A percentile compares a stretch with the other conserved stretches of the same genome.
phyloP scores from a whole-genome alignment of 2,888 invertebrate genomes.

The Caenorhabditis sinica region DNA sequence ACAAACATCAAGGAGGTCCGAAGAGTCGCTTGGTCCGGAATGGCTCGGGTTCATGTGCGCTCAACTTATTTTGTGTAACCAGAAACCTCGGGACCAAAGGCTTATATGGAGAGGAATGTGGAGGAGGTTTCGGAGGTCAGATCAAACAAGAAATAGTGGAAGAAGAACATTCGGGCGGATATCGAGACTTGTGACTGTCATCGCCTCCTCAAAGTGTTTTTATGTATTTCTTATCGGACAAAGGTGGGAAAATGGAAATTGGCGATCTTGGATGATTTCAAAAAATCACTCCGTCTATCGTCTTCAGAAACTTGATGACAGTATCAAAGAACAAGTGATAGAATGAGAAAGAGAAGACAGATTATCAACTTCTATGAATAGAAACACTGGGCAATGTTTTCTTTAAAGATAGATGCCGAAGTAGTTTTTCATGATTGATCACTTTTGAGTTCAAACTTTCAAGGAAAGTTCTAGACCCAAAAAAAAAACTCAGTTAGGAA shows the following conservation, averaged over 20 bases:
- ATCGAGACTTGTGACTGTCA: constrained; percentile 17
- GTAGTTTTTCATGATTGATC: not conserved
- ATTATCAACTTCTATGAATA: not conserved
- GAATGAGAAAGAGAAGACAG: not conserved
- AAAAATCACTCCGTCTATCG: constrained; percentile 17
- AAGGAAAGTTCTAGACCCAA: not conserved
- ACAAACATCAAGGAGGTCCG: constrained; percentile 37
- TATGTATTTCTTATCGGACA: constrained; percentile 17
- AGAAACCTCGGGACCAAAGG: constrained; percentile 37
- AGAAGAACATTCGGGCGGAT: constrained; percentile 7
- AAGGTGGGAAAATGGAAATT: constrained; percentile 1
- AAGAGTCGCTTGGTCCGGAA: constrained; percentile 1
- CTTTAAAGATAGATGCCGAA: not conserved
- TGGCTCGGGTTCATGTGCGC: constrained; percentile 14
- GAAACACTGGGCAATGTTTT: constrained; percentile 7
- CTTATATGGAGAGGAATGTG: constrained; percentile 1
- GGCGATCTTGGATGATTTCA: constrained; percentile 27
- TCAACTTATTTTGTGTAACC: constrained; percentile 37
- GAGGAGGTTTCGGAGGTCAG: constrained; percentile 8
- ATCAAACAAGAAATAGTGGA: constrained; percentile 21
- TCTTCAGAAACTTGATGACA: constrained; percentile 14
- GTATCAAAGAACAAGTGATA: constrained; percentile 29
- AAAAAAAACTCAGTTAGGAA: not conserved
- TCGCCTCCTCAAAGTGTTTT: not conserved
- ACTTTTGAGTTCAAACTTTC: not conserved